phyloP scores from a whole-genome alignment of 2,797 vertebrate genomes.

The Chrosomus eos region DNA sequence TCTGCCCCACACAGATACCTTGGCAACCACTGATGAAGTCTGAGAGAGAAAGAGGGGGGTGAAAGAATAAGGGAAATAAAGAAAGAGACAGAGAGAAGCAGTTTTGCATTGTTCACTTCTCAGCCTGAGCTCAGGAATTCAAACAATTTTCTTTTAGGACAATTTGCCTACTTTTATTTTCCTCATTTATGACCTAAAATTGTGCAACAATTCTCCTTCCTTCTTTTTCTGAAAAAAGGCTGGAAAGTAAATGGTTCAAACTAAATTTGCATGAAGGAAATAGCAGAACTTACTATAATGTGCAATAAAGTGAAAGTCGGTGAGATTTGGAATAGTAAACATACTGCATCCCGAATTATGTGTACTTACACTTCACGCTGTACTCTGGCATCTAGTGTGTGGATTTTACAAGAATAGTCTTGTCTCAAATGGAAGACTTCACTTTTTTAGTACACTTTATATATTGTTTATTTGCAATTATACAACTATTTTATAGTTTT shows the following conservation, averaged over 20 bases:
- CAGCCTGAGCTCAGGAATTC: background rate
- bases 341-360: background rate
- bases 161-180: constrained; percentile 7
- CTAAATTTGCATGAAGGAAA: background rate
- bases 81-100: background rate
- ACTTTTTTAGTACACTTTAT: background rate
- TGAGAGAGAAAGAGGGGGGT: constrained; percentile 59
- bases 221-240: background rate
- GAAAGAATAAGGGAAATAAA: constrained; percentile 60
- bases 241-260: background rate
- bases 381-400: background rate
- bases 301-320: background rate
- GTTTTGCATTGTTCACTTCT: constrained; percentile 30
- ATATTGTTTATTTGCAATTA: background rate
- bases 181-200: background rate
- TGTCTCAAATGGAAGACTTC: background rate
- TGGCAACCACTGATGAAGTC: constrained; percentile 57
- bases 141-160: constrained; percentile 5
- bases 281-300: background rate
- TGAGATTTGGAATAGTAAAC: background rate
- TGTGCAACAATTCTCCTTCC: background rate
- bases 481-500: background rate
- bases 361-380: too few relatives aligned
- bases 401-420: background rate
- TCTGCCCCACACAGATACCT: constrained; percentile 63